These are phyloP conservation scores for Mimumesa dahlbomi DNA, from an alignment of 2,888 invertebrate species.

Conservation along the genomic window DNA sequence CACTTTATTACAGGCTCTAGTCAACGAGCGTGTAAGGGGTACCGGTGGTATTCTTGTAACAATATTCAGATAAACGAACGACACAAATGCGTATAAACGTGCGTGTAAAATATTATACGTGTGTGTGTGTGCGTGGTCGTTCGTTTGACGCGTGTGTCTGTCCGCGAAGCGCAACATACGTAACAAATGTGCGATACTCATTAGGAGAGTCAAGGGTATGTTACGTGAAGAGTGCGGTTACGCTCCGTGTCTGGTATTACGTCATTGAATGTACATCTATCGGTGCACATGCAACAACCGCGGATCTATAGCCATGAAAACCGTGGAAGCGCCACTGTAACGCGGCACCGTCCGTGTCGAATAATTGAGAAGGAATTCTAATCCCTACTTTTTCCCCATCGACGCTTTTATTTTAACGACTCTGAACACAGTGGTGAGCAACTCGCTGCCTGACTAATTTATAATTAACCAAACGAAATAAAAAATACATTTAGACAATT, in stretches of 20 bases:
- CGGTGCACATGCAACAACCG: constrained; percentile 45
- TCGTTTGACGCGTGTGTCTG: constrained; percentile 19
- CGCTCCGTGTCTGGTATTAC: constrained; percentile 64
- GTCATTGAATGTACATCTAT: constrained; percentile 58
- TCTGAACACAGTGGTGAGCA: too few species aligned
- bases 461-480: too few species aligned
- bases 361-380: neutral
- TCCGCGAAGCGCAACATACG: constrained; percentile 66
- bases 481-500: too few species aligned
- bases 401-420: too few species aligned
- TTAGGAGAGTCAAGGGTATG: constrained; percentile 77
- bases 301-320: constrained; percentile 21
- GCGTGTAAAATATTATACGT: neutral
- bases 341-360: constrained; percentile 9
- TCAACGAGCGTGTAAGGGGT: constrained; percentile 25
- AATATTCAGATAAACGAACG: constrained; percentile 25
- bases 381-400: neutral
- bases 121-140: constrained; percentile 8
- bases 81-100: constrained; percentile 6
- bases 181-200: constrained; percentile 74
- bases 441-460: too few species aligned
- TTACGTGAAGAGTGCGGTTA: constrained; percentile 73
- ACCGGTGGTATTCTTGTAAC: constrained; percentile 31
- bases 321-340: constrained; percentile 48
- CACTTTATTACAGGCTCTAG: constrained; percentile 33